Base-by-base conservation (phyloP, 2,797 vertebrate species). In the Xyrichtys novacula region DNA sequence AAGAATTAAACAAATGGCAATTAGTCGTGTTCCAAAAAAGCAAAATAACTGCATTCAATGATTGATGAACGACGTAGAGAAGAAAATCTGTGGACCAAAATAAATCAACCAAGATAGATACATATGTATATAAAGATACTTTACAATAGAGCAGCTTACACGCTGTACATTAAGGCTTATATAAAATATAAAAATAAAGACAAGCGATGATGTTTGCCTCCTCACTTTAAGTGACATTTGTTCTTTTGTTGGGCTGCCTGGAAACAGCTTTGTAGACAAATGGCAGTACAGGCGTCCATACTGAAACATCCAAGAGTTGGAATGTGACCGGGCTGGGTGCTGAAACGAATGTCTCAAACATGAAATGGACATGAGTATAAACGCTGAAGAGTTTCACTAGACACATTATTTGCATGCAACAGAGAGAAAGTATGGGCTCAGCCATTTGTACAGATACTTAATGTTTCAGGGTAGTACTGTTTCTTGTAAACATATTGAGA, bases 101-200 rank as follows among this genome's bases (percentile, higher is more conserved):
- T 80, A 78, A 93, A 90, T 81, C 71, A 90, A 87, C 66, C 65
- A 76, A 84, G 84, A 89, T 89, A 88, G 81, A 87, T 89, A 91
- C 81, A 87, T 88, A 91, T 89, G 91, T 92, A 92, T 93, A 93
- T 91, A 95, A 94, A 95, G 93, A 92, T 94, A 92, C 75, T 94
- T 93, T 94, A 95, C 93, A 95, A 85, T 92, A 93, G 89, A 93
- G 91, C 93, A 94, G 93, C 93, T 91, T 89, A 93, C 86, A 93
- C 81, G 92, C 94, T 95, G 94, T 95, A 95, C 94, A 94, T 95
- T 95, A 95, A 95, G 94, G 94, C 94, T 92, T 94, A 93, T 95
- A 94, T 91, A 94, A 95, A 95, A 94, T 95, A 94, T 91, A 94
- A 94, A 95, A 95, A 95, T 94, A 95, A 95, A 94, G 93, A 94